Base-by-base conservation (phyloP, 2,888 invertebrate species). In the Trissonchulus latispiculum region DNA sequence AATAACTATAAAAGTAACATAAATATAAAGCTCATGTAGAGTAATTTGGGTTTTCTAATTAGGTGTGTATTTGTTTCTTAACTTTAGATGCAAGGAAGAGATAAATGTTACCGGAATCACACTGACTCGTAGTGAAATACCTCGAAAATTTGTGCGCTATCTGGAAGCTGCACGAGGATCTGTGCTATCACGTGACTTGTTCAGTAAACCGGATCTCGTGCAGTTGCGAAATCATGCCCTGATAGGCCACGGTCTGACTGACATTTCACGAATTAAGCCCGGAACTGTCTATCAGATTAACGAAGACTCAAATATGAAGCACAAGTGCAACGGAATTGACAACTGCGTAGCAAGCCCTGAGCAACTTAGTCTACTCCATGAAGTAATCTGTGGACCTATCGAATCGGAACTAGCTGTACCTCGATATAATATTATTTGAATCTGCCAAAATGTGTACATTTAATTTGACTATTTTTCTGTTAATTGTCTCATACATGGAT, bases 111-210 rank as follows among this genome's bases (percentile, higher is more conserved):
- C 69, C 69, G n/a, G 36, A 3, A 36, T 68, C 8, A n/a, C 8
- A 35, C 36, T 68, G 31, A 32, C 28, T n/a, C 69, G 69, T 35
- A 33, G 70, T n/a, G 72, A 72, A 71, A 37, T 72, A 2, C 64
- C 36, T 8, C 28, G 36, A 1, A 72, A 72, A 29, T 72, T 72
- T 29, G 2, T 72, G 29, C 68, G 72, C 28, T 72, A 31, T 68
- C 36, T 72, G 31, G 67, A 72, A 32, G 72, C 72, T 1, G 72
- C 72, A 3, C 69, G 69, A n/a, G 69, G 69, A 3, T n/a, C 36
- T 3, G 69, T 68, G 29, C 36, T 68, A 36, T 36, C 69, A 33
- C 33, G 36, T 36, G 69, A 36, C 2, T 15, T 36, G 3, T 68
- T 68, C n/a, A 32, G 32, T 36, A 68, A 68, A n/a, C 28, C 28